These are phyloP conservation scores for Alligator sinensis DNA, from an alignment of 2,113 vertebrate genomes.

Conservation along the genomic window DNA sequence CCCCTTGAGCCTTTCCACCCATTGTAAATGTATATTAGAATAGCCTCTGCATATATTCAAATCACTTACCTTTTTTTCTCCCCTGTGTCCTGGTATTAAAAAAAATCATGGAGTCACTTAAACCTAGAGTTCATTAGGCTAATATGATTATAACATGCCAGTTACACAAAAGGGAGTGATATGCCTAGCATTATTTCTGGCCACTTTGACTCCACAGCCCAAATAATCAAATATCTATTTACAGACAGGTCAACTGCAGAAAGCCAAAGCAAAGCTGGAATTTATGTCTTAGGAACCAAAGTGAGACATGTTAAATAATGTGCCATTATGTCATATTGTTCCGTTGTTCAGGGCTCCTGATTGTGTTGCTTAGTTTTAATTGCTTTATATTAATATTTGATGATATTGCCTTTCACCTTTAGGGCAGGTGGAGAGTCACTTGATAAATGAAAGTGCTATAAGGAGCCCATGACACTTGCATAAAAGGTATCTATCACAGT, in stretches of 20 bases:
- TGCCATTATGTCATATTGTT: too few relatives aligned
- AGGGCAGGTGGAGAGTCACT: background rate
- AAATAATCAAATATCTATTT: too few relatives aligned
- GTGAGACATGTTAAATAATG: too few relatives aligned
- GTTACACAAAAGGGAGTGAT: too few relatives aligned
- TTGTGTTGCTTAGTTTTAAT: background rate
- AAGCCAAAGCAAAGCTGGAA: too few relatives aligned
- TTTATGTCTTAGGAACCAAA: too few relatives aligned
- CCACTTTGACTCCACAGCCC: too few relatives aligned
- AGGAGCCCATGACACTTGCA: background rate
- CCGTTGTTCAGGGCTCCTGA: background rate
- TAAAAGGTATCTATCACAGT: background rate
- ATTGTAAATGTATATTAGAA: background rate
- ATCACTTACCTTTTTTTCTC: background rate
- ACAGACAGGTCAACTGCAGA: too few relatives aligned
- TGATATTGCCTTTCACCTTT: background rate
- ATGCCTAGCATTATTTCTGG: too few relatives aligned
- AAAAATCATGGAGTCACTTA: too few relatives aligned
- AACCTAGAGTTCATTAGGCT: too few relatives aligned
- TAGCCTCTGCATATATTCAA: fast-evolving
- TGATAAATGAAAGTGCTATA: background rate
- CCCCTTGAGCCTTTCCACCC: background rate
- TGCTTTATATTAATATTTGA: background rate
- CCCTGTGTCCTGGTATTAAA: background rate
- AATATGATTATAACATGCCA: too few relatives aligned